Conservation (phyloP, 2,888 invertebrate genomes). For the Chrysina gloriosa region DNA sequence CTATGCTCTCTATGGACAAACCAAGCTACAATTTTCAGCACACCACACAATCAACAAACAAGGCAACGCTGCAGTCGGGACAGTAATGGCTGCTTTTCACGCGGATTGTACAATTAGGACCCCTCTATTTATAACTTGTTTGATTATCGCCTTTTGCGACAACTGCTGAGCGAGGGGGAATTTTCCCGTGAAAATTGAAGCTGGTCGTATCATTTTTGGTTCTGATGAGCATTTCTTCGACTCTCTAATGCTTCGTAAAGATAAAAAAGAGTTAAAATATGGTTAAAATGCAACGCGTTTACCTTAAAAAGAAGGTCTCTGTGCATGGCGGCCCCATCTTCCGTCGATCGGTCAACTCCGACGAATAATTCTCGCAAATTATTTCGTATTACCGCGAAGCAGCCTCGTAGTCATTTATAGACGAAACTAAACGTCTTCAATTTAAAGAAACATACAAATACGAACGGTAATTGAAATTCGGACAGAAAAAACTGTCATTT, state of each 20-base stretch:
- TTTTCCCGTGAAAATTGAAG: not conserved
- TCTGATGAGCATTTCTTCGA: not conserved
- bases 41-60: constrained; percentile 27
- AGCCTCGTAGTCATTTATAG: not conserved
- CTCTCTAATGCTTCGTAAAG: not conserved
- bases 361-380: not conserved
- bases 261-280: constrained; percentile 8
- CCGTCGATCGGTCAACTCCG: constrained; percentile 1
- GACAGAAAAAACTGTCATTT: constrained; percentile 23
- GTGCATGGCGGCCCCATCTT: constrained; percentile 29
- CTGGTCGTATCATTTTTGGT: not conserved
- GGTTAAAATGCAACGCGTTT: not conserved
- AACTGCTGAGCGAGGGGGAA: not conserved
- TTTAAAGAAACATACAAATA: not conserved
- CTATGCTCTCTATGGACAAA: constrained; percentile 47
- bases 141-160: constrained; percentile 3
- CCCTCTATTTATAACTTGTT: constrained; percentile 25
- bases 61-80: constrained; percentile 30
- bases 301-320: constrained; percentile 27
- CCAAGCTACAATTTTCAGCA: constrained; percentile 36
- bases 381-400: not conserved
- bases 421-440: not conserved
- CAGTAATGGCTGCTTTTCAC: constrained; percentile 39
- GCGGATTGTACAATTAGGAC: constrained; percentile 33
- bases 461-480: not conserved